Conservation (phyloP, 1,140 invertebrate genomes). For the Drosophila kurseongensis region DNA sequence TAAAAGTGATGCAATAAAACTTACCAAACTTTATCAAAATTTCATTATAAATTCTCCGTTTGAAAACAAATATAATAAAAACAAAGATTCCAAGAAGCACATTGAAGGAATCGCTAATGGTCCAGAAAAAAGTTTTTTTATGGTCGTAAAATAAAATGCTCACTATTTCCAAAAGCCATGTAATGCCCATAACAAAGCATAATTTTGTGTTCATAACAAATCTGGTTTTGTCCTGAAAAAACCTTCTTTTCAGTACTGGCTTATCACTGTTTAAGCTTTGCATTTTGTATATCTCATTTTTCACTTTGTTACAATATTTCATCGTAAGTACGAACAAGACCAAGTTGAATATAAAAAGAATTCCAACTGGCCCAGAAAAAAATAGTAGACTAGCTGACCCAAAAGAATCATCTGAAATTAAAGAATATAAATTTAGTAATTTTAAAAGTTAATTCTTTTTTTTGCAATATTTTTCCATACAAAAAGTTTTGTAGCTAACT, state of each 20-base stretch:
- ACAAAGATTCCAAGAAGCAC: slow-evolving; percentile 88
- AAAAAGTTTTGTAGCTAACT: slow-evolving; percentile 27
- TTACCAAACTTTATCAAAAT: slow-evolving; percentile 86
- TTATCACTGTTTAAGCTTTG: slow-evolving; percentile 86
- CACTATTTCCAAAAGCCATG: slow-evolving; percentile 89
- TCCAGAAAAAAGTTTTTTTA: slow-evolving; percentile 85
- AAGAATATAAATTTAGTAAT: background rate
- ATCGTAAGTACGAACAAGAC: slow-evolving; percentile 89
- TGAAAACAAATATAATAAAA: slow-evolving; percentile 88
- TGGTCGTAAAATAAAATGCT: slow-evolving; percentile 85
- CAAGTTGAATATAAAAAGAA: slow-evolving; percentile 88
- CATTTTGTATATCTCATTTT: slow-evolving; percentile 88
- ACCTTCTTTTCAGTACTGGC: slow-evolving; percentile 85
- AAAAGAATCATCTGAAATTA: slow-evolving; percentile 65
- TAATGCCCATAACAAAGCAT: slow-evolving; percentile 91
- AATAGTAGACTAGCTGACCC: slow-evolving; percentile 86
- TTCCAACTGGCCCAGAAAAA: slow-evolving; percentile 87
- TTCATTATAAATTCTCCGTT: slow-evolving; percentile 86
- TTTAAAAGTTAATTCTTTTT: background rate
- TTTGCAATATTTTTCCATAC: background rate
- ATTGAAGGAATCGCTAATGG: slow-evolving; percentile 87
- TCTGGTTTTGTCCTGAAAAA: slow-evolving; percentile 88
- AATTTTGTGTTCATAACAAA: slow-evolving; percentile 89
- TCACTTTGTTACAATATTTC: slow-evolving; percentile 88
- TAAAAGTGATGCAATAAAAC: background rate